These are phyloP conservation scores for Acronicta alni DNA, from an alignment of 2,888 invertebrate genomes.

Conservation along the genomic window DNA sequence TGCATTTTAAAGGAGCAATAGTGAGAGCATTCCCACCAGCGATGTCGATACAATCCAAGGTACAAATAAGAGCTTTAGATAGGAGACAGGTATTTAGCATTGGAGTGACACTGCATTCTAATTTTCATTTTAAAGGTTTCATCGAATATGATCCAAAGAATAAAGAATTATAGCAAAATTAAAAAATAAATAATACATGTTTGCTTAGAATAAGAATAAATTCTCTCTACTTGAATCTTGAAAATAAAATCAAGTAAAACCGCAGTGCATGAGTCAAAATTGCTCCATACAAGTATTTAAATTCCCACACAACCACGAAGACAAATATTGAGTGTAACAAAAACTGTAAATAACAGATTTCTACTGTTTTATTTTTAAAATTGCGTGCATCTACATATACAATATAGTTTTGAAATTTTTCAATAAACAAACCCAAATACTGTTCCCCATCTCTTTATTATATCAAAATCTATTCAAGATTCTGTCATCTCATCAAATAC, in stretches of 20 bases:
- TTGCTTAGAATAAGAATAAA: too few relatives aligned
- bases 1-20: constrained; percentile 6
- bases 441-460: constrained; percentile 34
- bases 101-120: background rate
- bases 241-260: too few relatives aligned
- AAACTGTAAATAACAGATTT: constrained; percentile 8
- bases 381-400: constrained; percentile 6
- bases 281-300: background rate
- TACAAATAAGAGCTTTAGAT: background rate
- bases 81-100: constrained; percentile 6
- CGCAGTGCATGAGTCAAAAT: background rate
- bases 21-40: constrained; percentile 11
- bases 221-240: too few relatives aligned
- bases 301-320: constrained; percentile 13
- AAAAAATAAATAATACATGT: too few relatives aligned
- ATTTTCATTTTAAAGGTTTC: constrained; percentile 1
- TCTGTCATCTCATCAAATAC: constrained; percentile 64
- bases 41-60: constrained; percentile 20
- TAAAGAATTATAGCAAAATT: background rate
- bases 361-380: constrained; percentile 15
- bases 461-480: constrained; percentile 53
- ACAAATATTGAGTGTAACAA: constrained; percentile 9
- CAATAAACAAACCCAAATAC: constrained; percentile 38
- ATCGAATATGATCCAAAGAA: too few relatives aligned
- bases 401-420: constrained; percentile 17